phyloP scores from a whole-genome alignment of 30 jellyfish, hydroid and myxozoan genomes.

The Mastigias papua region DNA sequence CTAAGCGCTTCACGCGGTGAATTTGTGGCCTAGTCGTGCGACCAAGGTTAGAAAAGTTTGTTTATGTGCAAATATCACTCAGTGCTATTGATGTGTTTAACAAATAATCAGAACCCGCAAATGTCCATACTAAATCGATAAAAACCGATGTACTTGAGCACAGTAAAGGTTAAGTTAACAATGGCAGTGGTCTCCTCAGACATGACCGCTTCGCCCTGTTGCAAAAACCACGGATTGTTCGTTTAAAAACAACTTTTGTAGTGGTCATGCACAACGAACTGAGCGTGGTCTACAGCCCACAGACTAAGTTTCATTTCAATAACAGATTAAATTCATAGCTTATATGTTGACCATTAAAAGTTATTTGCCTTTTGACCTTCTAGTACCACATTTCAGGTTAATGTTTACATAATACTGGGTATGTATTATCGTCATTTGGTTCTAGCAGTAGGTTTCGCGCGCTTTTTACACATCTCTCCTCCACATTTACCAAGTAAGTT shows the following conservation, averaged over 20 bases:
- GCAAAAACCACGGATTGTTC: slow-evolving; percentile 62
- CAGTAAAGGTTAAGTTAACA: slow-evolving; percentile 71
- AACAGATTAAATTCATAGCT: slow-evolving; percentile 51
- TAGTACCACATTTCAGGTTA: slow-evolving; percentile 2
- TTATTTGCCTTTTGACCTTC: slow-evolving; percentile 40
- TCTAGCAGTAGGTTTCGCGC: not conserved
- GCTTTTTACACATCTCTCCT: not conserved
- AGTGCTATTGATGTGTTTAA: slow-evolving; percentile 54
- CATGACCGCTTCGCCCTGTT: slow-evolving; percentile 63
- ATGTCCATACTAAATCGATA: slow-evolving; percentile 64
- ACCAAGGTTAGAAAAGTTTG: slow-evolving; percentile 26
- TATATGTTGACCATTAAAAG: slow-evolving; percentile 12
- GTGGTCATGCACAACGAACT: slow-evolving; percentile 65
- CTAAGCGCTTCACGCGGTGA: slow-evolving; percentile 24
- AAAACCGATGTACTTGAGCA: slow-evolving; percentile 56
- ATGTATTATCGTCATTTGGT: not conserved
- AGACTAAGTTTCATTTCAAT: slow-evolving; percentile 68
- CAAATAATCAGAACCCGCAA: slow-evolving; percentile 61
- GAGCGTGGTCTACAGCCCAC: slow-evolving; percentile 66
- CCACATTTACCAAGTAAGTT: too few relatives aligned
- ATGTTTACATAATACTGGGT: slow-evolving; percentile 16
- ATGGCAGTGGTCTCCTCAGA: slow-evolving; percentile 74
- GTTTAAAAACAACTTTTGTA: slow-evolving; percentile 41
- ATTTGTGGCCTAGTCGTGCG: slow-evolving; percentile 49
- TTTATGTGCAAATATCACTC: slow-evolving; percentile 49